Percentiles rank a stretch among this genome's conserved stretches.
Conservation (phyloP, 2,113 vertebrate genomes). For the Pteruthius melanotis region DNA sequence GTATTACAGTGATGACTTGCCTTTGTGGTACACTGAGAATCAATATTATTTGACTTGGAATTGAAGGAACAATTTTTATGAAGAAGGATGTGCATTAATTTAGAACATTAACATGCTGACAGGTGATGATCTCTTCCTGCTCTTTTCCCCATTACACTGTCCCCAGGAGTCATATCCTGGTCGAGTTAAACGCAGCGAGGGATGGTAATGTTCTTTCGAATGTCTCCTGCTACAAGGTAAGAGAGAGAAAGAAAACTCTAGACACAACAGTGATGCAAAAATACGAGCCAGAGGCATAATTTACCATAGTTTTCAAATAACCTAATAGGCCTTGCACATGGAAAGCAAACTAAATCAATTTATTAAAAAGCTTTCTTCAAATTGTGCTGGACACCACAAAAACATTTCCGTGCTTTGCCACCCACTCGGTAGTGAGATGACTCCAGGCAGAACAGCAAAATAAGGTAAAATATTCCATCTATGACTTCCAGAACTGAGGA, state of each 20-base stretch:
- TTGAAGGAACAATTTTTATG: conserved; percentile 13
- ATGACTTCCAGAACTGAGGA: neutral
- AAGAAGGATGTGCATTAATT: conserved; percentile 43
- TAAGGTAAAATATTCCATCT: neutral
- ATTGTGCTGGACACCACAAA: neutral
- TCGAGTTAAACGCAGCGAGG: neutral
- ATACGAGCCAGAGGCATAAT: neutral
- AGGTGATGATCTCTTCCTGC: conserved; percentile 17
- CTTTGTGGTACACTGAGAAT: conserved; percentile 19
- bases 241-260: neutral
- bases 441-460: neutral
- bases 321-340: neutral
- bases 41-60: conserved; percentile 28
- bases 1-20: neutral
- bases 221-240: conserved; percentile 2
- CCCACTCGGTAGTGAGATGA: neutral
- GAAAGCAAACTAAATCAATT: neutral
- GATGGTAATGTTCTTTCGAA: neutral
- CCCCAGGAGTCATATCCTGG: neutral
- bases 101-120: conserved; percentile 25
- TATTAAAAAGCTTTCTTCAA: neutral
- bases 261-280: neutral
- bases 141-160: conserved; percentile 16
- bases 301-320: neutral
- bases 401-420: neutral